phyloP scores from a whole-genome alignment of 1,140 invertebrate species.

The Brachionus plicatilis region DNA sequence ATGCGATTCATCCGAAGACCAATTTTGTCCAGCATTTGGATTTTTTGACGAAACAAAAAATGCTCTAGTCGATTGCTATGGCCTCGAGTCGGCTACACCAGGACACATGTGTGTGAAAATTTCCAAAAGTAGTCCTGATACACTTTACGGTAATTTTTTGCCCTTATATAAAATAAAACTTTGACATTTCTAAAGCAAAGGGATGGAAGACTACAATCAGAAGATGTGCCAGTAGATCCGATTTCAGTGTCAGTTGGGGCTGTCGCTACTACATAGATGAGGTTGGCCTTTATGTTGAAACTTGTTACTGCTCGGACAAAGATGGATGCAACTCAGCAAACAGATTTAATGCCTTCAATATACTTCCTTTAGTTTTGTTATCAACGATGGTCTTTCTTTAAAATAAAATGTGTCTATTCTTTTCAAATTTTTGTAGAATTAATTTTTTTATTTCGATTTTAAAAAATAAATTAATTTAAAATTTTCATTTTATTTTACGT shows the following conservation, averaged over 20 bases:
- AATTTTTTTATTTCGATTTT: not conserved
- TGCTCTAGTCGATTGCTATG: constrained; percentile 40
- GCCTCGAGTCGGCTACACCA: constrained; percentile 30
- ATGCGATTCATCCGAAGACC: constrained; percentile 33
- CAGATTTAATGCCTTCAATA: not conserved
- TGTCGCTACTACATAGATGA: constrained; percentile 40
- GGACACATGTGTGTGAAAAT: constrained; percentile 41
- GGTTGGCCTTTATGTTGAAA: constrained; percentile 22
- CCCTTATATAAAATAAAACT: not conserved
- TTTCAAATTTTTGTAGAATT: not conserved
- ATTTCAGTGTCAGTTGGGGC: constrained; percentile 31
- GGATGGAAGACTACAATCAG: constrained; percentile 31
- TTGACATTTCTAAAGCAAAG: not conserved
- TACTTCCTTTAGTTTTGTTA: not conserved
- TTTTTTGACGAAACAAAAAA: constrained; percentile 40
- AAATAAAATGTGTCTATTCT: not conserved
- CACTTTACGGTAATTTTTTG: constrained; percentile 25
- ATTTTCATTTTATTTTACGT: not conserved
- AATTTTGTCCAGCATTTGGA: constrained; percentile 41
- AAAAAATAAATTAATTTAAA: not conserved
- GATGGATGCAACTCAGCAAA: constrained; percentile 39
- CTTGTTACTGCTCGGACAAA: constrained; percentile 34
- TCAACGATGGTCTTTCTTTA: not conserved
- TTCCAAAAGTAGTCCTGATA: constrained; percentile 24
- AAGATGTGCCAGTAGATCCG: constrained; percentile 29